These are phyloP conservation scores for Sminthurinus aureus DNA, from an alignment of 2,888 invertebrate genomes.

Conservation along the genomic window DNA sequence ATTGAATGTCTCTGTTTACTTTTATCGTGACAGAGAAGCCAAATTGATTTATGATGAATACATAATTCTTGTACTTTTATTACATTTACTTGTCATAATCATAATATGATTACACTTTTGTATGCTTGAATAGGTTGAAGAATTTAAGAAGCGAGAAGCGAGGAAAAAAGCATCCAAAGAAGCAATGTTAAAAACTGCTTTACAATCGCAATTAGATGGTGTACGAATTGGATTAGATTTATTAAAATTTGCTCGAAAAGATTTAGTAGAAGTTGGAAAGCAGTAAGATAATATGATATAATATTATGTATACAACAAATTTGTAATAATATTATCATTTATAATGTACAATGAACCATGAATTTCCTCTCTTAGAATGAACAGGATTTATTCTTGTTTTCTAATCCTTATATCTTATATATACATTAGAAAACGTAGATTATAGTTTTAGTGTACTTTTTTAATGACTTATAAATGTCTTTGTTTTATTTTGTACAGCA, in stretches of 20 bases:
- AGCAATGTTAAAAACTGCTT: slow-evolving; percentile 95
- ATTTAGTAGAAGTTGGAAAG: slow-evolving; percentile 74
- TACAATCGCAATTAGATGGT: slow-evolving; percentile 97
- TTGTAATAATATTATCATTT: no score
- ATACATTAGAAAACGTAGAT: no score
- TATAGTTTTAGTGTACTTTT: no score
- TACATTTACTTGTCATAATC: not conserved
- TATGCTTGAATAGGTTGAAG: slow-evolving; percentile 70
- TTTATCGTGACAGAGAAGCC: not conserved
- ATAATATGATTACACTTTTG: not conserved
- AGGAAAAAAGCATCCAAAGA: slow-evolving; percentile 90
- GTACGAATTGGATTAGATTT: slow-evolving; percentile 93
- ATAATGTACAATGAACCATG: not conserved
- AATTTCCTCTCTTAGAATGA: not conserved
- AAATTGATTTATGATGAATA: no score
- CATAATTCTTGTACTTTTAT: no score
- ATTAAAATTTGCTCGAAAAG: slow-evolving; percentile 82
- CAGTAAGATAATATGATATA: slow-evolving; percentile 68
- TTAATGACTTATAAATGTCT: slow-evolving; percentile 19
- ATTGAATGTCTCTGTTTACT: not conserved
- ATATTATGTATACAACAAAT: not conserved
- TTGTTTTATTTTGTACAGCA: slow-evolving; percentile 68
- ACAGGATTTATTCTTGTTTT: not conserved
- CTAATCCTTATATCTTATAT: no score
- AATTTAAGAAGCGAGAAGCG: slow-evolving; percentile 76